Base-by-base conservation (phyloP, 1,140 invertebrate species). In the Cydia fagiglandana region DNA sequence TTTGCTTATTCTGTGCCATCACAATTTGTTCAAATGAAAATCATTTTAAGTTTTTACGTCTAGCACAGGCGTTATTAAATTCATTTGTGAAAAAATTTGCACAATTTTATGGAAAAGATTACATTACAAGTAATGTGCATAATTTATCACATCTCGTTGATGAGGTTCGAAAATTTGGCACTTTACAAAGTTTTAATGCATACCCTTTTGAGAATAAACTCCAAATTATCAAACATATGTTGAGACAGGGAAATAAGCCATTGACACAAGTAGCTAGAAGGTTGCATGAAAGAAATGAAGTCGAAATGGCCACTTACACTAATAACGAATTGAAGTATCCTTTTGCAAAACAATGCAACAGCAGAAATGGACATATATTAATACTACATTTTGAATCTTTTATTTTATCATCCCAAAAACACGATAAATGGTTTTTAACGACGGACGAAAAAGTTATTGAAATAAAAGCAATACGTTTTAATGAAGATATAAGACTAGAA, bases 161-260 rank as follows among this genome's bases (percentile, higher is more conserved):
- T 47, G 84, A 84, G 17, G 82, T 85, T 10, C 75, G 66, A 77
- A 81, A 41, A 64, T 85, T 81, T 75, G 82, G 80, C 1, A 17
- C 64, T n/a, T 75, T 86, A 64, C 80, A 77, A 73, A 70, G 38
- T 50, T 83, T 83, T 64, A 81, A 56, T 64, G 76, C 83, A 15
- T 85, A 81, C 73, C 79, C 79, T 0, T 86, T 86, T 75, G 82
- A 86, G 74, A 84, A 79, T 76, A 70, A 76, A 45, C 66, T 85
- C 10, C 77, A 74, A 28, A 66, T 61, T 30, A 79, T 86, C 12
- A 86, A 85, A 80, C 74, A 78, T 24, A 74, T 81, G 30, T 2
- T 83, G 4, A 75, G 81, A 76, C 64, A 56, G 28, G 78, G 80
- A 15, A 80, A 79, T 24, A 79, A 68, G 1, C 76, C 84, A 30